phyloP scores from a whole-genome alignment of 2,113 vertebrate species.

The Solea solea region DNA sequence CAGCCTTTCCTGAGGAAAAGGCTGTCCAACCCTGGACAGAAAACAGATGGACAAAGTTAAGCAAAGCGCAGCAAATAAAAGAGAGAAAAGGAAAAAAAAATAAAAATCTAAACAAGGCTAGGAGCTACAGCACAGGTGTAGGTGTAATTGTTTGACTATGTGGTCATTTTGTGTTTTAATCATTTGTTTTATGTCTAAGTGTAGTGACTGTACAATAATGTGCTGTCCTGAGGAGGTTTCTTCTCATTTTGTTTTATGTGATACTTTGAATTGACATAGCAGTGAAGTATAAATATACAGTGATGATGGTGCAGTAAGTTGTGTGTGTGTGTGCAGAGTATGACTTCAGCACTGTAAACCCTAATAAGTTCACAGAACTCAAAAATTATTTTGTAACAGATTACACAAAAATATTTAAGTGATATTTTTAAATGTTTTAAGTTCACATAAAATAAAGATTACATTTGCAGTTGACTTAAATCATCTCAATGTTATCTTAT shows the following conservation, averaged over 20 bases:
- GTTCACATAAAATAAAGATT: too few relatives aligned
- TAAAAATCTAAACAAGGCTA: background rate
- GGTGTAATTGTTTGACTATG: background rate
- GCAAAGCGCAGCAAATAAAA: background rate
- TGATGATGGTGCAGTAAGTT: too few relatives aligned
- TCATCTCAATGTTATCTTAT: too few relatives aligned
- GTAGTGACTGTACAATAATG: background rate
- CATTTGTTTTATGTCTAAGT: constrained; percentile 5
- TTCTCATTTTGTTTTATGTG: background rate
- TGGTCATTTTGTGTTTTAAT: background rate
- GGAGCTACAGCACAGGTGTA: background rate
- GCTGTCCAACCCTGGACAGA: background rate
- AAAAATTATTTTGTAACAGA: background rate
- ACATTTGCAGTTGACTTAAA: too few relatives aligned
- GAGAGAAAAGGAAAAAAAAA: background rate
- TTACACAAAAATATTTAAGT: background rate
- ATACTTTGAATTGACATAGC: constrained; percentile 15
- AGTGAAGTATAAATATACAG: background rate
- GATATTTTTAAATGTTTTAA: constrained; percentile 9
- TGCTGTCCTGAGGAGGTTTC: background rate
- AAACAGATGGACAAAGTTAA: background rate
- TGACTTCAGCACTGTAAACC: background rate
- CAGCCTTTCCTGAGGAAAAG: background rate
- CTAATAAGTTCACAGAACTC: background rate
- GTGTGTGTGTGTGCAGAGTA: too few relatives aligned